A percentile compares a stretch with the other conserved stretches of the same genome.
phyloP scores from a whole-genome alignment of 2,797 vertebrate genomes.

The Macrochelys suwanniensis region DNA sequence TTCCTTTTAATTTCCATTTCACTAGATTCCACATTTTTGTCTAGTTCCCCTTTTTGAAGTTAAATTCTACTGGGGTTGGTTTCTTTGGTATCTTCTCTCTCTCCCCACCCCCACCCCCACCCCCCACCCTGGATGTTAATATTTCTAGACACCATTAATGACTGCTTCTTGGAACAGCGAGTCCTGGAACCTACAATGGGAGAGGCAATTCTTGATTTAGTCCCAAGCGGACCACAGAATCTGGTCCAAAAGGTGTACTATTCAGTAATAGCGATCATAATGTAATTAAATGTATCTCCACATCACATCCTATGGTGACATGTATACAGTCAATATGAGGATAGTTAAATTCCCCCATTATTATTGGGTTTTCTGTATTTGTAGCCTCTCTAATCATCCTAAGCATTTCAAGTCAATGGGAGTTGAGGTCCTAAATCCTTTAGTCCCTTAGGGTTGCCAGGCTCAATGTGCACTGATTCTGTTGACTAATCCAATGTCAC shows the following conservation, averaged over 20 bases:
- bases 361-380: not conserved
- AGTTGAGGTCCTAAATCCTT: not conserved
- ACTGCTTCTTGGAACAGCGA: not conserved
- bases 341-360: not conserved
- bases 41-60: not conserved
- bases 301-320: not conserved
- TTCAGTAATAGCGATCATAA: not conserved
- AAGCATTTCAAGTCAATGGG: not conserved
- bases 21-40: not conserved
- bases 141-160: not conserved
- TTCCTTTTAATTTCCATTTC: not conserved
- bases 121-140: rapidly evolving
- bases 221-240: not conserved
- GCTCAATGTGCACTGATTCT: not conserved
- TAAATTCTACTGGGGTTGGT: not conserved
- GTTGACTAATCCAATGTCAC: not conserved
- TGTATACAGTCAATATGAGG: not conserved
- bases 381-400: not conserved
- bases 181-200: not conserved
- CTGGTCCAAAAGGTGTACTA: not conserved
- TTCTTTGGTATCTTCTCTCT: not conserved
- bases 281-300: not conserved
- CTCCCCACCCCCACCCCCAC: no score
- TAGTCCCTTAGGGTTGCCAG: not conserved
- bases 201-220: not conserved